Base-by-base conservation (phyloP, 2,888 invertebrate species). In the Cataglyphis albicans region DNA sequence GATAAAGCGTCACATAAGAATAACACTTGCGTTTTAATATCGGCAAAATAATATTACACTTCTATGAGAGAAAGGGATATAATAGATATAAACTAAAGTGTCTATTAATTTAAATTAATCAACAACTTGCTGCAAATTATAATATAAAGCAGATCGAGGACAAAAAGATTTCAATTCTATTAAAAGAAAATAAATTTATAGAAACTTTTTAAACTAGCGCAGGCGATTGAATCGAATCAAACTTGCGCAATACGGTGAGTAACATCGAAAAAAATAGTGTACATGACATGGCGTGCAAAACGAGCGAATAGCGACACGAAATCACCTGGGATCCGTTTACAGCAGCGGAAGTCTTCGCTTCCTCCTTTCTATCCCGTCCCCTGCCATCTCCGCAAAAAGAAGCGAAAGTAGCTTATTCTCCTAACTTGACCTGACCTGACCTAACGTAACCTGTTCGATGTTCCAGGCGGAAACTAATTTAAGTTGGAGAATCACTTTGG, bases 401-500 rank as follows among this genome's bases (percentile, higher is more conserved):
- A 88, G 84, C 35, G 65, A 88, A 81, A 82, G 81, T 87, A 81
- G 78, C 81, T 82, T 75, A 76, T 64, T 75, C 81, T 85, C 83
- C 85, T 75, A 70, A 48, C 63, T 74, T 61, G 82, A 80, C 41
- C 41, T 25, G 63, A 44, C 41, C 25, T 80, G 74, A 64, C 48
- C 63, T 68, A 61, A 82, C 84, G 85, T 87, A 84, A 84, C 88
- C 87, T 83, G 78, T 84, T 84, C 87, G 87, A 85, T 83, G 84
- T 89, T 87, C 88, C 89, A 86, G 88, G 84, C 90, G 90, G 91
- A 93, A 94, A 94, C 93, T 94, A 93, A 94, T 94, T 94, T 93
- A 94, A 94, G 93, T 93, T 94, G 91, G 93, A 91, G 93, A 93
- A 93, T 94, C 93, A 93, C 94, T 93, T 93, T 92, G 91, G 91